Conservation (phyloP, 2,113 vertebrate species). For the Malurus cyaneus region DNA sequence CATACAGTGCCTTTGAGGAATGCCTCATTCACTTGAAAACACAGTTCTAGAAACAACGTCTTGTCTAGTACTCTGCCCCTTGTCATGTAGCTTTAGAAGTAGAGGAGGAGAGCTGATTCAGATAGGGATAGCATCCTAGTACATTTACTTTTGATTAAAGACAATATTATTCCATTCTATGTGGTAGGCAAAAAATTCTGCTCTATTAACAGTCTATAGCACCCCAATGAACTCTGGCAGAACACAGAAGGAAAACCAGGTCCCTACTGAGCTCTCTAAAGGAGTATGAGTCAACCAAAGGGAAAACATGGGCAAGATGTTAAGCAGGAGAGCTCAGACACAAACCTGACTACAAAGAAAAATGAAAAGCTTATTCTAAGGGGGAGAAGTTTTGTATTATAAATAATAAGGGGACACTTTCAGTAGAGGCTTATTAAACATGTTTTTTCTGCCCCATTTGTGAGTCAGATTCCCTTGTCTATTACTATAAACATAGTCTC, state of each 20-base stretch:
- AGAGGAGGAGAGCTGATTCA: not conserved
- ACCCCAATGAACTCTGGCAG: conserved; percentile 42
- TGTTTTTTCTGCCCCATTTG: not conserved
- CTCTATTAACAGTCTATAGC: not conserved
- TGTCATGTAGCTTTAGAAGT: not conserved
- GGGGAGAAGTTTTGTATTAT: not conserved
- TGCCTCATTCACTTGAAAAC: not conserved
- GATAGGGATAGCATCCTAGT: not conserved
- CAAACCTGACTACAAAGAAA: not conserved
- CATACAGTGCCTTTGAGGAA: not conserved
- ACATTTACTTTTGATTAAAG: conserved; percentile 7
- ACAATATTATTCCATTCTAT: not conserved
- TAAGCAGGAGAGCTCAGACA: not conserved
- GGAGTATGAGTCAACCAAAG: not conserved
- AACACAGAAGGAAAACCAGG: not conserved
- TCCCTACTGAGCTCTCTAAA: not conserved
- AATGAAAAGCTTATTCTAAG: not conserved
- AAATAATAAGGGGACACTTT: not conserved
- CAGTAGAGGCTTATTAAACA: not conserved
- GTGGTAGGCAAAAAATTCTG: not conserved
- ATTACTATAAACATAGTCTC: not conserved
- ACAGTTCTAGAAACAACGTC: not conserved
- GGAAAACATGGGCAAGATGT: not conserved
- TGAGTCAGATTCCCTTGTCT: not conserved
- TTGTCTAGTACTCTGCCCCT: not conserved